Evolutionary conservation across 2,113 vertebrate genomes (phyloP).

Genomic region (Planiliza haematocheilus): DNA sequence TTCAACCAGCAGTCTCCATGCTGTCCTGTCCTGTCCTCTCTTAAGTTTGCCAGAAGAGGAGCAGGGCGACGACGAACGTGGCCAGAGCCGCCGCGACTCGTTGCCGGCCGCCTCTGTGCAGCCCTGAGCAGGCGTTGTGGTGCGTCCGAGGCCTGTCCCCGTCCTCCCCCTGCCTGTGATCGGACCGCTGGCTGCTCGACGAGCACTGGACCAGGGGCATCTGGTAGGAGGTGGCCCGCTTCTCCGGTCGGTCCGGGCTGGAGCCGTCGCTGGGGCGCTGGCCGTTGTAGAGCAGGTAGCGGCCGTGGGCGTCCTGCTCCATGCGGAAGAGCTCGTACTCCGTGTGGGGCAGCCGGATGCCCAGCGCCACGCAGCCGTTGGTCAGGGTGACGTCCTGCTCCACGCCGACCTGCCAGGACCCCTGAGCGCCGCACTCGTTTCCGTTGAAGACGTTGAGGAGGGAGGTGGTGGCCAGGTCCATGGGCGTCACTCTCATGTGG

Average conservation of each 20-base stretch:
- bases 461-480: constrained; percentile 93
- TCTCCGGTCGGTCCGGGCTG: constrained; percentile 92
- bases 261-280: constrained; percentile 96
- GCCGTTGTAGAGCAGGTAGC: constrained; percentile 93
- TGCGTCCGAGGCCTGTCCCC: constrained; percentile 60
- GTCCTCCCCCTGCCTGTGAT: constrained; percentile 79
- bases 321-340: constrained; percentile 98
- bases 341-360: constrained; percentile 95
- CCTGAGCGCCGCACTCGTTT: constrained; percentile 91
- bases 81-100: constrained; percentile 25
- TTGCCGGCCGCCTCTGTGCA: constrained; percentile 7
- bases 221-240: constrained; percentile 95
- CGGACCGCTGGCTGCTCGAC: constrained; percentile 78
- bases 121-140: constrained; percentile 52
- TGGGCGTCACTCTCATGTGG: constrained; percentile 96
- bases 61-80: constrained; percentile 49
- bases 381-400: constrained; percentile 96
- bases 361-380: constrained; percentile 92
- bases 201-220: constrained; percentile 93
- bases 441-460: constrained; percentile 95
- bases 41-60: constrained; percentile 80
- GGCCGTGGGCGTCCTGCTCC: constrained; percentile 90
- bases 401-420: constrained; percentile 94
- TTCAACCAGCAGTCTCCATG: constrained; percentile 79
- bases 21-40: constrained; percentile 53